Evolutionary conservation across 2,113 vertebrate species (phyloP), one percentile per base, ranked within the genome.

Genomic region (Leuciscus idus): DNA sequence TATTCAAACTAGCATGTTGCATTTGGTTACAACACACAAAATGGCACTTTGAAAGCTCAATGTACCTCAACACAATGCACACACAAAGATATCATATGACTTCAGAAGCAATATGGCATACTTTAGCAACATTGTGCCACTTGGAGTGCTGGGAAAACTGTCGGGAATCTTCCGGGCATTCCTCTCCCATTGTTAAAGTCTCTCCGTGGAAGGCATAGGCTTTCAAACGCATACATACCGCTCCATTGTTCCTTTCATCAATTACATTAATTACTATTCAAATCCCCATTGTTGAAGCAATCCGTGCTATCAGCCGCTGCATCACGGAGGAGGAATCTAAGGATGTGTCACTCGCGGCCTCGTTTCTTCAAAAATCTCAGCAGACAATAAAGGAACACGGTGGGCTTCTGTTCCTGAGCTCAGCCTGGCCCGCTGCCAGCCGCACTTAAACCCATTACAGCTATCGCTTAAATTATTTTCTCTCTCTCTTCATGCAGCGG

Each of bases 391-490:
- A 89, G 81, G 77, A 15, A 84, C 85, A 88, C 10, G 84, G 33
- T 52, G 90, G 89, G 88, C 89, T 91, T 76, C 89, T 92, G 88
- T 92, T 80, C 57, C 55, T 91, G 90, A 95, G 93, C 93, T 90
- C 92, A 85, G 91, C 87, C 93, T 96, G 96, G 95, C 94, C 92
- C 87, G 87, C 90, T 88, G 95, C 95, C 96, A 95, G 94, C 92
- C 94, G 92, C 94, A 95, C 94, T 95, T 94, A 96, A 95, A 96
- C 93, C 94, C 94, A 95, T 96, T 95, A 95, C 92, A 93, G 94
- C 93, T 96, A 95, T 96, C 95, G 95, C 93, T 94, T 93, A 96
- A 95, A 96, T 96, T 92, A 95, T 95, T 96, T 96, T 92, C 92
- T 92, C 93, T 94, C 94, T 91, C 43, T 90, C 92, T 96, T 95